A percentile compares a stretch with the other conserved stretches of the same genome.
phyloP scores from a whole-genome alignment of 2,113 vertebrate species.

The Bucco capensis region DNA sequence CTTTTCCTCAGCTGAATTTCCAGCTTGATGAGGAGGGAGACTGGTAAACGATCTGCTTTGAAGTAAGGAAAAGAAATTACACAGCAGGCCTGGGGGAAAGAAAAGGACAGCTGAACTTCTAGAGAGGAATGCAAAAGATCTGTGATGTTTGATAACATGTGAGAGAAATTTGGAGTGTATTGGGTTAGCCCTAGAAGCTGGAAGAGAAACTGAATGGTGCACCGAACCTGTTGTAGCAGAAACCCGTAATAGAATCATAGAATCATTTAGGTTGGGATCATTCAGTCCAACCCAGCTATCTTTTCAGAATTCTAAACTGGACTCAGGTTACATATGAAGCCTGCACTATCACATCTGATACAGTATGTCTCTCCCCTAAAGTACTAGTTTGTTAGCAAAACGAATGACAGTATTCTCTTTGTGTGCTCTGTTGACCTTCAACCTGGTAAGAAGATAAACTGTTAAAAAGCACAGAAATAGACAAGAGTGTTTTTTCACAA shows the following conservation, averaged over 20 bases:
- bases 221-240: neutral
- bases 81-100: neutral
- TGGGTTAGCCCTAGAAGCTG: neutral
- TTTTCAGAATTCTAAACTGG: neutral
- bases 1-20: neutral
- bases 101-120: neutral
- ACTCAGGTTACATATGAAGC: neutral
- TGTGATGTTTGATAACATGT: neutral
- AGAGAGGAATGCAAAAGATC: neutral
- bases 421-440: constrained; percentile 30
- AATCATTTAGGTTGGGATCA: neutral
- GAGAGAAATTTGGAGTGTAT: neutral
- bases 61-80: neutral
- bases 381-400: neutral
- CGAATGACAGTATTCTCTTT: neutral
- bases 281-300: neutral
- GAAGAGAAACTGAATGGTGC: neutral
- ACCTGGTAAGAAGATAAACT: constrained; percentile 15
- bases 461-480: constrained; percentile 23
- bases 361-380: neutral
- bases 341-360: neutral
- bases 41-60: neutral
- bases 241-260: neutral
- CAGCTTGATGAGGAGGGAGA: neutral
- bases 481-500: neutral